These are phyloP conservation scores for Pecten maximus DNA, from an alignment of 2,888 invertebrate species.

Conservation along the genomic window DNA sequence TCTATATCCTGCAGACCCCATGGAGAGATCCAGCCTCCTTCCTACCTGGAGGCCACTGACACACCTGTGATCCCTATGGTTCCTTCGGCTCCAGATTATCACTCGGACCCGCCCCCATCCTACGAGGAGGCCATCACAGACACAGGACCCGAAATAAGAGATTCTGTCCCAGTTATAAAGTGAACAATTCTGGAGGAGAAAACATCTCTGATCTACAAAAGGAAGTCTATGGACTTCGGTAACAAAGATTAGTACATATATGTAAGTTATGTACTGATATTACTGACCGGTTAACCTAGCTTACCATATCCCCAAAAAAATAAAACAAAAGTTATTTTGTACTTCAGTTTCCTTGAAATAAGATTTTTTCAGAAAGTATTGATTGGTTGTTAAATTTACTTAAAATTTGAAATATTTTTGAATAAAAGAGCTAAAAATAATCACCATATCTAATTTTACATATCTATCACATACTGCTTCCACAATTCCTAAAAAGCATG, in stretches of 20 bases:
- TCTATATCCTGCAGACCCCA: not conserved
- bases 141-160: not conserved
- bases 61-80: not conserved
- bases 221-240: no score
- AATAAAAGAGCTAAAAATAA: not conserved
- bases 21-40: not conserved
- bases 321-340: not conserved
- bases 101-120: not conserved
- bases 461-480: not conserved
- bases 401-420: not conserved
- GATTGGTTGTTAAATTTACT: not conserved
- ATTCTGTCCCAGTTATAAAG: not conserved
- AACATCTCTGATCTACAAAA: no score
- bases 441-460: not conserved
- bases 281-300: no score
- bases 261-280: no score
- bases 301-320: no score
- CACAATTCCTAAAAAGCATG: not conserved
- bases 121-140: not conserved
- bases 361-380: not conserved
- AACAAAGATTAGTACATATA: no score
- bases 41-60: conserved; percentile 12
- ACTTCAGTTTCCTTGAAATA: not conserved
- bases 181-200: not conserved
- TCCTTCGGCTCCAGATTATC: not conserved